Evolutionary conservation across 2,888 invertebrate species (phyloP).

Genomic region (Nectonema munidae): DNA sequence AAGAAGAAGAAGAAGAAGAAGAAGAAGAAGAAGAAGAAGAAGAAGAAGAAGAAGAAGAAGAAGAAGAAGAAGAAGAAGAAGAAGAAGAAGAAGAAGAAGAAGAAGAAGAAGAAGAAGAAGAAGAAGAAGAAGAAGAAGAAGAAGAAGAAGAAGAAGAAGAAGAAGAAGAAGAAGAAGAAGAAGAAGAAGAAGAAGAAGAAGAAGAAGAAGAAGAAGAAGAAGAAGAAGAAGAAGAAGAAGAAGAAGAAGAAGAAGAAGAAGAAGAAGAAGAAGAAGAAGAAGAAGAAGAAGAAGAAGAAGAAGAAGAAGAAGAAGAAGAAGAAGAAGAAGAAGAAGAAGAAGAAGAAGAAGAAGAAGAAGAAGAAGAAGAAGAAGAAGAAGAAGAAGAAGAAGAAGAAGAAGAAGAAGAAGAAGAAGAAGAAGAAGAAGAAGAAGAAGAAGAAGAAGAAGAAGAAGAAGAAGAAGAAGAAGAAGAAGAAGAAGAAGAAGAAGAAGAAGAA

Average conservation of each 20-base stretch:
- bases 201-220: constrained; percentile 5
- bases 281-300: constrained; percentile 5
- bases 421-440: no score
- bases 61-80: constrained; percentile 1
- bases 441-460: no score
- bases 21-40: constrained; percentile 1
- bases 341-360: constrained; percentile 5
- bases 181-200: constrained; percentile 5
- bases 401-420: constrained; percentile 5
- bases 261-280: constrained; percentile 5
- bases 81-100: constrained; percentile 5
- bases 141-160: constrained; percentile 1
- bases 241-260: constrained; percentile 5
- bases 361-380: constrained; percentile 5
- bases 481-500: no score
- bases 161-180: constrained; percentile 5
- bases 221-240: constrained; percentile 5
- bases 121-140: constrained; percentile 5
- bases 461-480: no score
- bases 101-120: constrained; percentile 1
- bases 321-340: constrained; percentile 5
- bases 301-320: constrained; percentile 5
- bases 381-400: constrained; percentile 5
- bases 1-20: constrained; percentile 1
- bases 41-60: constrained; percentile 1